Evolutionary conservation across 2,113 vertebrate genomes (phyloP).

Genomic region (Irena cyanogastra): DNA sequence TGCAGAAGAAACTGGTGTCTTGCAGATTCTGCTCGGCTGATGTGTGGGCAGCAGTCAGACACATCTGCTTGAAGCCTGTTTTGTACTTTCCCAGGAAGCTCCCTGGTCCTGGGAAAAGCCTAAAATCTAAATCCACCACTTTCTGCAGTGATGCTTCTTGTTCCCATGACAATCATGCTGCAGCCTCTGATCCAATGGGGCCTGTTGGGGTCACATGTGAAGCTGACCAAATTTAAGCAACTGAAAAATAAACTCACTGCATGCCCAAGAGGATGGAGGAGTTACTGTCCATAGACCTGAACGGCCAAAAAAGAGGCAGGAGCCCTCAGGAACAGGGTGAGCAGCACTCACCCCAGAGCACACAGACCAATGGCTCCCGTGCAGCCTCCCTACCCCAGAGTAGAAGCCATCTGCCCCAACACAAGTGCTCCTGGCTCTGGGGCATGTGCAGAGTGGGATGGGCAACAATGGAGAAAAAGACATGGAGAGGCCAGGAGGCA

Average conservation of each 20-base stretch:
- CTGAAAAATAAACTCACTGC: neutral
- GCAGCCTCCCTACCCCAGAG: neutral
- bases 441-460: accelerated
- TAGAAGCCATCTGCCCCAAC: accelerated
- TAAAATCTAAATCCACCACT: neutral
- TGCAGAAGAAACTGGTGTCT: neutral
- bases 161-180: neutral
- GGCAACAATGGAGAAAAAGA: neutral
- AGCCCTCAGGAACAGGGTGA: neutral
- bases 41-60: neutral
- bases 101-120: neutral
- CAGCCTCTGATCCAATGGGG: neutral
- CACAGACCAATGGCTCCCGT: neutral
- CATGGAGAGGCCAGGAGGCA: accelerated
- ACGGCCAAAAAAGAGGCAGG: neutral
- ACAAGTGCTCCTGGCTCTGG: accelerated
- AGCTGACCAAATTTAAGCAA: neutral
- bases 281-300: neutral
- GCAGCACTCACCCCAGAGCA: accelerated
- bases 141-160: accelerated
- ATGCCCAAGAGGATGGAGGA: neutral
- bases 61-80: neutral
- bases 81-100: neutral
- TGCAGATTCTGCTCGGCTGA: neutral
- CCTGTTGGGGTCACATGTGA: accelerated